Evolutionary conservation across 2,888 invertebrate genomes (phyloP).

Genomic region (Meghimatium bilineatum): DNA sequence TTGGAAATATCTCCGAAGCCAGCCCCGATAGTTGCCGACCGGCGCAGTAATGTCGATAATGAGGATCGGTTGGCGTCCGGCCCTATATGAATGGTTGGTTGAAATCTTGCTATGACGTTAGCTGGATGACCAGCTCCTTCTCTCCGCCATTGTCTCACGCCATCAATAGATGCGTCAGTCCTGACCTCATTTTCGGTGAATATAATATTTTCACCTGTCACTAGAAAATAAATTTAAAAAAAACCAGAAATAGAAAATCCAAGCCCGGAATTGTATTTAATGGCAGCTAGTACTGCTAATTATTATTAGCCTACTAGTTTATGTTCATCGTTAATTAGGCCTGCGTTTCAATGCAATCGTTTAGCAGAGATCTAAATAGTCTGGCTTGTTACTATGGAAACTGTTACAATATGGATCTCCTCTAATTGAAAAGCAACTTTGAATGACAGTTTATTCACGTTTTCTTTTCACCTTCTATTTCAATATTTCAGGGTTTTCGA

Average conservation of each 20-base stretch:
- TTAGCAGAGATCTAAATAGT: no score
- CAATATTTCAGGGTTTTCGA: no score
- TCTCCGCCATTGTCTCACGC: background rate
- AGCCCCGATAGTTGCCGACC: background rate
- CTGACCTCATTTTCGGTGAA: background rate
- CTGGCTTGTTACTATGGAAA: no score
- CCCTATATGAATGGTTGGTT: background rate
- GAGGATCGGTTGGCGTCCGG: background rate
- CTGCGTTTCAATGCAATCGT: background rate
- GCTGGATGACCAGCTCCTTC: background rate
- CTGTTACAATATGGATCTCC: no score
- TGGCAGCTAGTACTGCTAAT: no score
- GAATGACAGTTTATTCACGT: no score
- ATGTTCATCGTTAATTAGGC: no score
- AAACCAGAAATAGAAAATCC: background rate
- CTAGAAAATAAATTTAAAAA: background rate
- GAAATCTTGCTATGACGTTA: background rate
- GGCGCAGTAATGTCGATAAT: background rate
- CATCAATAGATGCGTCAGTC: background rate
- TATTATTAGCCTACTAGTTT: no score
- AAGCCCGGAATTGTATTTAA: no score
- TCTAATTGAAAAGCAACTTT: no score
- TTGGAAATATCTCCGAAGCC: background rate
- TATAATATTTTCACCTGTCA: background rate
- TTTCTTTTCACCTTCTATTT: no score